Evolutionary conservation across 2,888 invertebrate genomes (phyloP).

Genomic region (Mesochorus sp.): DNA sequence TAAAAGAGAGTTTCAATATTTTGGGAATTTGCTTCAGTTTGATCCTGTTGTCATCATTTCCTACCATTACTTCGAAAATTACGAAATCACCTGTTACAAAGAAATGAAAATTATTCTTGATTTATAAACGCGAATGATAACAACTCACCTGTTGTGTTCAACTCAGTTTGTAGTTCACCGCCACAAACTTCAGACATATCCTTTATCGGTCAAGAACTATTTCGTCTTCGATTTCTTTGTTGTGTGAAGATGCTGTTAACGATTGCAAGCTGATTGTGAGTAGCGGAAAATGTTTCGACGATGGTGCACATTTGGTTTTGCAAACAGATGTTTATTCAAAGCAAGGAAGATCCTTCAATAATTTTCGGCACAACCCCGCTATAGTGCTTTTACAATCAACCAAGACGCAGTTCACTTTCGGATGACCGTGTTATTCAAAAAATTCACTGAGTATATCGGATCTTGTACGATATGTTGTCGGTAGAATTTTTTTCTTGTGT

Average conservation of each 20-base stretch:
- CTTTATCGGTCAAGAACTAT: conserved; percentile 3
- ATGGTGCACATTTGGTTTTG: not conserved
- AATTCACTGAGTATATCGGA: conserved; percentile 3
- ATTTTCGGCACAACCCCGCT: conserved; percentile 12
- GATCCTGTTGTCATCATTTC: not conserved
- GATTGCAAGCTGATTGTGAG: conserved; percentile 9
- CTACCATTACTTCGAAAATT: not conserved
- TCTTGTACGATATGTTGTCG: conserved; percentile 28
- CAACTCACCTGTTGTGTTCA: conserved; percentile 6
- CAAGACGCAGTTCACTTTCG: conserved; percentile 18
- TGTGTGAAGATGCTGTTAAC: not conserved
- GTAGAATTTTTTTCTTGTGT: not conserved
- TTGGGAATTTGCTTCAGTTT: not conserved
- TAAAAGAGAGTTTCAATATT: conserved; percentile 15
- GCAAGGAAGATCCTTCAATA: conserved; percentile 5
- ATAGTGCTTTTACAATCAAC: conserved; percentile 24
- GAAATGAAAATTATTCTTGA: not conserved
- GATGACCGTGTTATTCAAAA: conserved; percentile 6
- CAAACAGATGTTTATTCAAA: conserved; percentile 12
- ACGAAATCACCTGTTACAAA: conserved; percentile 10
- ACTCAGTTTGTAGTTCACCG: conserved; percentile 2
- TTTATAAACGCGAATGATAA: not conserved
- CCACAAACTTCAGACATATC: conserved; percentile 17
- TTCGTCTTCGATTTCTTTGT: conserved; percentile 1
- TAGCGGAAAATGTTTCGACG: conserved; percentile 1